Conservation (phyloP, 2,797 vertebrate species). For the Sandelia bainsii region DNA sequence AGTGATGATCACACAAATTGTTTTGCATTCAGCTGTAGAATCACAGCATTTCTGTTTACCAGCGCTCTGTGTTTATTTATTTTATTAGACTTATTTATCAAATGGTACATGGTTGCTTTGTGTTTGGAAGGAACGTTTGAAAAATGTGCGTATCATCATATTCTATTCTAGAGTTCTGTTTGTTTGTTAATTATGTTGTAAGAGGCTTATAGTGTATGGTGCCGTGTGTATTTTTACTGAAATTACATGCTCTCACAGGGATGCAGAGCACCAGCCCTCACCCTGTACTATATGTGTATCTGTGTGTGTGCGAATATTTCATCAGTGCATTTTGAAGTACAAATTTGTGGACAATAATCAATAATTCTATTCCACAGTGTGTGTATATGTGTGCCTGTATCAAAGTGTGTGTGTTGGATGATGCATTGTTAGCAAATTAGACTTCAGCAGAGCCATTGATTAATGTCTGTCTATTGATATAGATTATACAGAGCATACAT, state of each 20-base stretch:
- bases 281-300: background rate
- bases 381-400: background rate
- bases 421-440: conserved; percentile 43
- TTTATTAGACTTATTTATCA: background rate
- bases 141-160: conserved; percentile 45
- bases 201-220: conserved; percentile 43
- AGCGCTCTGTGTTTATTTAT: background rate
- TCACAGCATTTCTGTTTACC: conserved; percentile 18
- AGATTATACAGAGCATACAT: conserved; percentile 4
- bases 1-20: conserved; percentile 24
- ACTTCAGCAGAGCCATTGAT: conserved; percentile 34
- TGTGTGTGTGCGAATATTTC: conserved; percentile 17
- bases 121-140: conserved; percentile 20
- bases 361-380: conserved; percentile 14
- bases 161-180: conserved; percentile 48
- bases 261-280: background rate
- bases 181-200: conserved; percentile 58
- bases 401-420: conserved; percentile 26
- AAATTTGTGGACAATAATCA: conserved; percentile 39
- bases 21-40: conserved; percentile 11
- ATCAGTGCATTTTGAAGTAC: background rate
- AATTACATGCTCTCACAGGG: conserved; percentile 26
- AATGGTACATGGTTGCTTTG: conserved; percentile 11
- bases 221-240: conserved; percentile 39
- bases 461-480: conserved; percentile 31